A percentile compares a stretch with the other conserved stretches of the same genome.
Evolutionary conservation across 2,797 vertebrate species (phyloP).

Genomic region (Fratercula arctica): DNA sequence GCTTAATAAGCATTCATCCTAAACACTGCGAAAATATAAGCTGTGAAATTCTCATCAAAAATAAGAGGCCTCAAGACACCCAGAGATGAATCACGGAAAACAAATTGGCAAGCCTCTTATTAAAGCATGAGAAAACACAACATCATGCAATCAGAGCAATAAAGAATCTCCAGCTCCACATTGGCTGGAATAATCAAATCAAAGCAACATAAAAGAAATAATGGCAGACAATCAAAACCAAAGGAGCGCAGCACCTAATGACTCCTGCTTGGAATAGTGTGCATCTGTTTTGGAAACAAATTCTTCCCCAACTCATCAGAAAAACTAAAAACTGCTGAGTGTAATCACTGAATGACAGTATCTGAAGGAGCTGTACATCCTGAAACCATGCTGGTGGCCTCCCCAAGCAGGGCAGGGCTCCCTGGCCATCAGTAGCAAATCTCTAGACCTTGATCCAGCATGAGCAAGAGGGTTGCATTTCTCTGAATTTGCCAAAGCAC

Average conservation of each 20-base stretch:
- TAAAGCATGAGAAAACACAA: neutral
- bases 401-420: neutral
- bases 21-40: neutral
- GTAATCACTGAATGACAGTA: neutral
- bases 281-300: neutral
- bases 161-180: neutral
- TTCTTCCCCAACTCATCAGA: neutral
- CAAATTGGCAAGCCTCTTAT: neutral
- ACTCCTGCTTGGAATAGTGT: neutral
- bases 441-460: neutral
- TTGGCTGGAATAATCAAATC: neutral
- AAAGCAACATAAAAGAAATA: neutral
- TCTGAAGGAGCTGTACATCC: neutral
- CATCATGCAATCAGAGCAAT: neutral
- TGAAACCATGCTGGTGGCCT: neutral
- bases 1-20: neutral
- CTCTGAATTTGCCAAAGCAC: neutral
- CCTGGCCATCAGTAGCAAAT: neutral
- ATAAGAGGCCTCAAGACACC: neutral
- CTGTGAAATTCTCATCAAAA: slow-evolving; percentile 16
- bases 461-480: rapidly evolving
- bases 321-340: neutral
- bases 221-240: neutral
- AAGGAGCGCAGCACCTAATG: neutral
- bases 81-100: neutral